Evolutionary conservation across 2,113 vertebrate genomes (phyloP).

Genomic region (Oreochromis spilurus): DNA sequence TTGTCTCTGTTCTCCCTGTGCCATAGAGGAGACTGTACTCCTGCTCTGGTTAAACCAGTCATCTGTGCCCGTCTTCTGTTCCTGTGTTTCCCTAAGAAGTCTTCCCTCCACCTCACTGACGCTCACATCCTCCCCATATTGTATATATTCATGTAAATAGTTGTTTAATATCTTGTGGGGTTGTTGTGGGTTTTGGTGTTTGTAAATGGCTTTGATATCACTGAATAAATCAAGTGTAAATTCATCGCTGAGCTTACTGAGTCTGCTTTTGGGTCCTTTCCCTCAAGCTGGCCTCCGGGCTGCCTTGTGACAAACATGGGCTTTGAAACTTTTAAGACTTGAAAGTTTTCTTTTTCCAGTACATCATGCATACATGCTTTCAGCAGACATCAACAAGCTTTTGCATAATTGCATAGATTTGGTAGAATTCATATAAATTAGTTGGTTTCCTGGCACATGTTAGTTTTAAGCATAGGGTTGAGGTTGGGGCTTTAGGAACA

Average conservation of each 20-base stretch:
- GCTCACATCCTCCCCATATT: not conserved
- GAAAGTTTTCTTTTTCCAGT: not conserved
- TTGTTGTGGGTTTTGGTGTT: not conserved
- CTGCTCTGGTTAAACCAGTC: not conserved
- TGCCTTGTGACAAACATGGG: not conserved
- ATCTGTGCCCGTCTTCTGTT: not conserved
- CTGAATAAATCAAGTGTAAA: not conserved
- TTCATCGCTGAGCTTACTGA: not conserved
- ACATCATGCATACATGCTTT: not conserved
- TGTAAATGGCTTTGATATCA: not conserved
- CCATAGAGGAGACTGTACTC: not conserved
- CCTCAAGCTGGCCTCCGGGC: not conserved
- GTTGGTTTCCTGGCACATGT: not conserved
- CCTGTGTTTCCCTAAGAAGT: not conserved
- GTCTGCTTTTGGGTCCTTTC: not conserved
- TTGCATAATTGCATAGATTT: not conserved
- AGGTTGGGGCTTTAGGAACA: not conserved
- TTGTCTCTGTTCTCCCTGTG: not conserved
- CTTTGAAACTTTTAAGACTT: not conserved
- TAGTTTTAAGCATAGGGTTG: not conserved
- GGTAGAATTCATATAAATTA: not conserved
- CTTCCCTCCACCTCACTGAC: not conserved
- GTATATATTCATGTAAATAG: not conserved
- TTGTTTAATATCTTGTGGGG: not conserved
- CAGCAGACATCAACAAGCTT: not conserved